phyloP scores from a whole-genome alignment of 2,113 vertebrate genomes.

The Emydura subglobosa region DNA sequence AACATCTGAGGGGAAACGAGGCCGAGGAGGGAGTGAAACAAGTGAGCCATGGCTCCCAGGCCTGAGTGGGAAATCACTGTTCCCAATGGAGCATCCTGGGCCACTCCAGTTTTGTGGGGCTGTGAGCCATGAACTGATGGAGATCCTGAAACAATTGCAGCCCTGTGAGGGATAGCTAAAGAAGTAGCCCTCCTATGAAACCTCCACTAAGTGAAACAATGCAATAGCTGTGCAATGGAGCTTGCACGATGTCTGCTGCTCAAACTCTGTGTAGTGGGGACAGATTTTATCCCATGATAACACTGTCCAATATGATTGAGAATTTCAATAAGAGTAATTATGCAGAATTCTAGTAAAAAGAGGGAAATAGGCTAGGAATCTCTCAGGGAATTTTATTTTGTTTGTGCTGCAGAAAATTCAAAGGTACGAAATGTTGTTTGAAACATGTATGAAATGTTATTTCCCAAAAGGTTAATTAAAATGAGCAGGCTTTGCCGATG shows the following conservation, averaged over 20 bases:
- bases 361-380: neutral
- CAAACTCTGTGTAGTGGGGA: neutral
- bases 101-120: neutral
- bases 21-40: neutral
- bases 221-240: neutral
- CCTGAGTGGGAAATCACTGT: neutral
- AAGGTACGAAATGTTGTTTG: too few relatives aligned
- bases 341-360: neutral
- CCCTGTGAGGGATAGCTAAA: neutral
- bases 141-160: neutral
- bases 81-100: neutral
- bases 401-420: conserved; percentile 13
- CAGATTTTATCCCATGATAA: neutral
- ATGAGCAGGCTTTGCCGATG: neutral
- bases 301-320: neutral
- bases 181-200: neutral
- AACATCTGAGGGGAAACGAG: neutral
- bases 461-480: conserved; percentile 71
- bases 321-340: neutral
- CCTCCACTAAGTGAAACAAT: neutral
- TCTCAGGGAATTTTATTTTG: neutral
- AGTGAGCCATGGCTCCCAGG: neutral
- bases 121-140: neutral
- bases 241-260: neutral
- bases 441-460: conserved; percentile 50